A percentile compares a stretch with the other conserved stretches of the same genome.
These are phyloP conservation scores for Alauda arvensis DNA, from an alignment of 2,797 vertebrate genomes.

Conservation along the genomic window DNA sequence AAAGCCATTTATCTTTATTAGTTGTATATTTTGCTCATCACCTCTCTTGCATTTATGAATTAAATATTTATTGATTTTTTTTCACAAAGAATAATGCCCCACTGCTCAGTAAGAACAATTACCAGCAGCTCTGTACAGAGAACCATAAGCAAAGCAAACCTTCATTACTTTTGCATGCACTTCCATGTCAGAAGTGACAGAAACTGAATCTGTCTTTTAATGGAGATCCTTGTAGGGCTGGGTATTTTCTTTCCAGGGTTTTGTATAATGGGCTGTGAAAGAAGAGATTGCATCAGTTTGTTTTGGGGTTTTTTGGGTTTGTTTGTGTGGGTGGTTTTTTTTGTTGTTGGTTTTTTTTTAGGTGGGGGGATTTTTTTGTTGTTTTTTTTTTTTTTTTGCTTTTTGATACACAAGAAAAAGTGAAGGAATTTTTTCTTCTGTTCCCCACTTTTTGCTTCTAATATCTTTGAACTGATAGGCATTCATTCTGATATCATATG, in stretches of 20 bases:
- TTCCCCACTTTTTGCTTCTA: neutral
- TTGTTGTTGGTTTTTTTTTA: too few species aligned
- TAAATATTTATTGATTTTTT: conserved; percentile 56
- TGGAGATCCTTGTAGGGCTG: neutral
- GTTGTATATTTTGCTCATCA: conserved; percentile 34
- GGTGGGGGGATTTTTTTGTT: too few species aligned
- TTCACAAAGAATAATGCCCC: neutral
- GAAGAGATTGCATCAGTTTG: neutral
- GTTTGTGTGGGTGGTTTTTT: too few species aligned
- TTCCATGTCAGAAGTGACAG: neutral
- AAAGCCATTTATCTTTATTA: conserved; percentile 50
- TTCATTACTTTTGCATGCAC: neutral
- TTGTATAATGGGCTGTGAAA: neutral
- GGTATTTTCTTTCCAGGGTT: neutral
- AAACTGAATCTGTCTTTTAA: neutral
- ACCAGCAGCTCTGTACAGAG: neutral
- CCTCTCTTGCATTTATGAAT: conserved; percentile 37
- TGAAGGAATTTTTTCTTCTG: neutral
- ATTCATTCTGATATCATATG: neutral
- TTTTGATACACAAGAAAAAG: neutral
- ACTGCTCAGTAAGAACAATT: conserved; percentile 1
- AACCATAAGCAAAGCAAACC: neutral
- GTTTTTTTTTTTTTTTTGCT: neutral
- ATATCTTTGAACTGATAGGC: neutral
- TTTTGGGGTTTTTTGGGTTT: neutral